phyloP scores from a whole-genome alignment of 1,140 invertebrate genomes.

The Drosophila parvula region DNA sequence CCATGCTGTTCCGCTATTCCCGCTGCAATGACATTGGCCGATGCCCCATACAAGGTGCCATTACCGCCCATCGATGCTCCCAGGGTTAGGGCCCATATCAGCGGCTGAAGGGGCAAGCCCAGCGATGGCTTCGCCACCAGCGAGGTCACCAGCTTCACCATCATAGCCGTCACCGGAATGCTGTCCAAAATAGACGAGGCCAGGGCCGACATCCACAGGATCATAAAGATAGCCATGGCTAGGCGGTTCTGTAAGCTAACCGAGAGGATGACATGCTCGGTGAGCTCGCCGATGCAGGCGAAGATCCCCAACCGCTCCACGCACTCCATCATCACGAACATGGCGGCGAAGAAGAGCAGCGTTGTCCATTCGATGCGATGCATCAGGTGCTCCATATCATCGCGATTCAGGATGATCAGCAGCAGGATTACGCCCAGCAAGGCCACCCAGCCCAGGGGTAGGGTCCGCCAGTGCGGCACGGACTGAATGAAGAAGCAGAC shows the following conservation, averaged over 20 bases:
- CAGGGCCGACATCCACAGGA: conserved; percentile 91
- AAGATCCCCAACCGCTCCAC: conserved; percentile 89
- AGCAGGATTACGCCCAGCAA: conserved; percentile 89
- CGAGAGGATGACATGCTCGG: conserved; percentile 87
- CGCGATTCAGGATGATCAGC: conserved; percentile 87
- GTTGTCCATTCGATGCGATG: conserved; percentile 92
- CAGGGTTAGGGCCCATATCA: conserved; percentile 90
- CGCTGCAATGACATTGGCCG: conserved; percentile 92
- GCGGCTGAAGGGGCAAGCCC: conserved; percentile 87
- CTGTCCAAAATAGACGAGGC: conserved; percentile 93
- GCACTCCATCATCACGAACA: conserved; percentile 94
- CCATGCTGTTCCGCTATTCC: conserved; percentile 93
- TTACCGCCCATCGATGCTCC: conserved; percentile 92
- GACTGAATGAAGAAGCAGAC: conserved; percentile 90
- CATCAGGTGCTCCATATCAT: conserved; percentile 89
- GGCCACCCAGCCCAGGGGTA: conserved; percentile 91
- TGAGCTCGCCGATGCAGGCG: conserved; percentile 89
- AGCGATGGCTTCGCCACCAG: conserved; percentile 87
- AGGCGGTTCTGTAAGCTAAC: conserved; percentile 87
- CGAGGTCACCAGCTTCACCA: conserved; percentile 89
- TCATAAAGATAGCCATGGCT: conserved; percentile 88
- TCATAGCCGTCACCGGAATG: conserved; percentile 92
- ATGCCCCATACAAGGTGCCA: conserved; percentile 92
- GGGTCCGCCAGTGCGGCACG: conserved; percentile 85
- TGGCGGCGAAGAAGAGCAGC: conserved; percentile 90